Conservation (phyloP, 2,888 invertebrate species). For the Agrochola lota region DNA sequence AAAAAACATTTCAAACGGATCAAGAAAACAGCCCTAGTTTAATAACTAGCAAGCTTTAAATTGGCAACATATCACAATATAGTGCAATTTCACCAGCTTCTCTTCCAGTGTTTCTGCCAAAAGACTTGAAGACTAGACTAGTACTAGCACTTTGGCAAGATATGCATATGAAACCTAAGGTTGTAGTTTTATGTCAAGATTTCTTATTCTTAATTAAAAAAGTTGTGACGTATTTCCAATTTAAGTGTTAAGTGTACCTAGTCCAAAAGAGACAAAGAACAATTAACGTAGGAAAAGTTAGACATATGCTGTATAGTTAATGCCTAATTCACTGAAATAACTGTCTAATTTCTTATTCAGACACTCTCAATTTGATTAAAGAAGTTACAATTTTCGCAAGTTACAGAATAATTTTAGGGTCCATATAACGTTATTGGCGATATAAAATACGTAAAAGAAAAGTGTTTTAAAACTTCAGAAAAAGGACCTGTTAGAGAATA, state of each 20-base stretch:
- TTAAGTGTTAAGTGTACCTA: neutral
- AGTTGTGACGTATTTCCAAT: neutral
- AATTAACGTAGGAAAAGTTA: constrained; percentile 43
- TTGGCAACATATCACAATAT: constrained; percentile 39
- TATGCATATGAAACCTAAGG: constrained; percentile 19
- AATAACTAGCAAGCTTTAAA: constrained; percentile 1
- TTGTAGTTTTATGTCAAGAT: neutral
- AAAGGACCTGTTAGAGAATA: constrained; percentile 8
- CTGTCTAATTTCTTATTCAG: constrained; percentile 44
- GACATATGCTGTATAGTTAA: constrained; percentile 34
- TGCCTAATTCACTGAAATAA: constrained; percentile 29
- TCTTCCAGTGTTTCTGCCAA: constrained; percentile 34
- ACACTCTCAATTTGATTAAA: constrained; percentile 40
- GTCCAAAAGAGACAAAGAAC: constrained; percentile 27
- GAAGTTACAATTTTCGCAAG: constrained; percentile 21
- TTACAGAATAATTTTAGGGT: neutral
- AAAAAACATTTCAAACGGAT: neutral
- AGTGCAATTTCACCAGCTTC: constrained; percentile 22
- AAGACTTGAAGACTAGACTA: constrained; percentile 27
- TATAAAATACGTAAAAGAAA: neutral
- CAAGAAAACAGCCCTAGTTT: neutral
- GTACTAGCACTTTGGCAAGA: constrained; percentile 41
- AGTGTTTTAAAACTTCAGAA: neutral
- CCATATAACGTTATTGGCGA: neutral
- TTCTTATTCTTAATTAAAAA: neutral